These are phyloP conservation scores for Ephydatia muelleri DNA, from an alignment of 37 sponge, comb jelly and placozoan genomes.

Conservation along the genomic window DNA sequence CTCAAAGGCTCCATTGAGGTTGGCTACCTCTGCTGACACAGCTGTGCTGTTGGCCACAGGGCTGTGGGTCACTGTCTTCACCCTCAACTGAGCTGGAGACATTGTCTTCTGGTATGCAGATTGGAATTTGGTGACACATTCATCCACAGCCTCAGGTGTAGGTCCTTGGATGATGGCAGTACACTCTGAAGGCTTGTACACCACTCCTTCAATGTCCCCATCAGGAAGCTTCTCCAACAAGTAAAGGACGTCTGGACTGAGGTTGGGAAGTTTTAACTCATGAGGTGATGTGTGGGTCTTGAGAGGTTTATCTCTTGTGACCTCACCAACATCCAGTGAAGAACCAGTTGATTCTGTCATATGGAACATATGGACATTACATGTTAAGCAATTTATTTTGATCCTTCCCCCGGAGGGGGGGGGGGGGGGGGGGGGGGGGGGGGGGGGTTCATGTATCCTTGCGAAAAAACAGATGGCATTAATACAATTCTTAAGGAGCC, in stretches of 20 bases:
- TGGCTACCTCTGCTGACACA: not conserved
- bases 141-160: not conserved
- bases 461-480: too few species aligned
- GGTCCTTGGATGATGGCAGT: not conserved
- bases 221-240: constrained; percentile 25
- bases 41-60: not conserved
- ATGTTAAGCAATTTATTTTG: too few species aligned
- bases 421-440: too few species aligned
- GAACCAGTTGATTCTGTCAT: too few species aligned
- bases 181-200: not conserved
- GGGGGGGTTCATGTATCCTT: too few species aligned
- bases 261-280: not conserved
- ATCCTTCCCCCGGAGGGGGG: too few species aligned
- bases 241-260: constrained; percentile 12
- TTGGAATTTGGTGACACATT: constrained; percentile 17
- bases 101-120: constrained; percentile 2
- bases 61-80: not conserved
- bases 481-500: too few species aligned
- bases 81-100: not conserved
- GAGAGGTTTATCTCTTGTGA: not conserved
- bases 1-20: not conserved
- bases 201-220: constrained; percentile 19
- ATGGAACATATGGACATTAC: too few species aligned
- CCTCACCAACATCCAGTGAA: not conserved
- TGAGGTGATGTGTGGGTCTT: not conserved